A percentile compares a stretch with the other conserved stretches of the same genome.
Conservation (phyloP, 2,888 invertebrate genomes). For the Zaprionus obscuricornis region DNA sequence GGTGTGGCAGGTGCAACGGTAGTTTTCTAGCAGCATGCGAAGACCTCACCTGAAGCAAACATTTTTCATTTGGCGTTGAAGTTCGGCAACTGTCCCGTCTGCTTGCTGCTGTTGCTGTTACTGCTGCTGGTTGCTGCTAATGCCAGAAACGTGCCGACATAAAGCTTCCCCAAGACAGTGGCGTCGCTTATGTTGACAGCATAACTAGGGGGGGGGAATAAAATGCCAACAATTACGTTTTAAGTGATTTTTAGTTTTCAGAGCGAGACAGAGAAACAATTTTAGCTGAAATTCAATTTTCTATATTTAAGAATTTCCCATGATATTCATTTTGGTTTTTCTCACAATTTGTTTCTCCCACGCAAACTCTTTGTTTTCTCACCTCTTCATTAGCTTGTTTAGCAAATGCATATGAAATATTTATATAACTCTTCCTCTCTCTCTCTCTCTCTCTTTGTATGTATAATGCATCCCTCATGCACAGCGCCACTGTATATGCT, state of each 20-base stretch:
- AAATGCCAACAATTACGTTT: too few species aligned
- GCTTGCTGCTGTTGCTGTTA: slow-evolving; percentile 2
- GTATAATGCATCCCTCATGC: background rate
- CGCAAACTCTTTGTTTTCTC: background rate
- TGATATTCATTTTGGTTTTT: background rate
- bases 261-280: too few species aligned
- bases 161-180: slow-evolving; percentile 17
- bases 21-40: slow-evolving; percentile 23
- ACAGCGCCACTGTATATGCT: slow-evolving; percentile 13
- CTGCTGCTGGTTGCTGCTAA: slow-evolving; percentile 48
- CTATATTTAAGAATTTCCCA: too few species aligned
- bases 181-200: slow-evolving; percentile 12
- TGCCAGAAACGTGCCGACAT: slow-evolving; percentile 71
- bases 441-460: too few species aligned
- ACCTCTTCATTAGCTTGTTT: slow-evolving; percentile 31
- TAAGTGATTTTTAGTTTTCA: too few species aligned
- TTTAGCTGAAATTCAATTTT: too few species aligned
- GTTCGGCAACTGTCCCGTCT: slow-evolving; percentile 42
- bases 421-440: too few species aligned
- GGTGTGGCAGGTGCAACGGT: slow-evolving; percentile 54
- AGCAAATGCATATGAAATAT: slow-evolving; percentile 26
- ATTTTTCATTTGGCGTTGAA: slow-evolving; percentile 58
- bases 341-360: background rate
- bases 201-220: too few species aligned
- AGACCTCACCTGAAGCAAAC: slow-evolving; percentile 70